Evolutionary conservation across 2,888 invertebrate species (phyloP), one percentile per base, ranked within the genome.

Genomic region (Rhopalosiphum nymphaeae): DNA sequence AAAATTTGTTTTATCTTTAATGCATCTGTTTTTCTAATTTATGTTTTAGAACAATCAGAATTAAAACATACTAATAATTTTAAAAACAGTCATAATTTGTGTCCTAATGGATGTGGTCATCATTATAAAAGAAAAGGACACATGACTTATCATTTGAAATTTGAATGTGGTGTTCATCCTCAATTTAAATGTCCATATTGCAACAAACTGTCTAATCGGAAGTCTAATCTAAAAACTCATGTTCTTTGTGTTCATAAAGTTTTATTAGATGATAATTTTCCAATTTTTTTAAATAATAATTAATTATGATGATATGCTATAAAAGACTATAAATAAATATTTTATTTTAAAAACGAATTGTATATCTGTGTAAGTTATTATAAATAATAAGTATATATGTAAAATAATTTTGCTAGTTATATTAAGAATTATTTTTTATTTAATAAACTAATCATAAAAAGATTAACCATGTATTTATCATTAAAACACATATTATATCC

Each of bases 51-150:
- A 85, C 3, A 44, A 85, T 26, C 26, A 10, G 4, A 57, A 26
- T 89, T 89, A n/a, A 89, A 5, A 44, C 85, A n/a, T 10, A 42
- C n/a, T 16, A 10, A 46, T 21, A 13, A n/a, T 56, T 29, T 85
- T 21, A 11, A 42, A 53, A 56, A 87, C 61, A 78, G 42, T n/a
- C 36, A 91, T 11, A 78, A 88, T 67, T 1, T 46, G 13, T 95
- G 95, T 85, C 92, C 94, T 0, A 95, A 94, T 46, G 84, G 44
- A 25, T 95, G 95, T 56, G 94, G 94, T 26, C 85, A 78, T n/a
- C 44, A 57, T 84, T 95, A 95, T 61, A 94, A 94, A 57, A 53
- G 91, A 11, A 94, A 94, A 89, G 36, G 56, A 26, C 89, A 91
- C 44, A 42, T 94, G 85, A 78, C 61, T 42, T 49, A 89, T 44